phyloP scores from a whole-genome alignment of 2,888 invertebrate species.

The Leucania comma region DNA sequence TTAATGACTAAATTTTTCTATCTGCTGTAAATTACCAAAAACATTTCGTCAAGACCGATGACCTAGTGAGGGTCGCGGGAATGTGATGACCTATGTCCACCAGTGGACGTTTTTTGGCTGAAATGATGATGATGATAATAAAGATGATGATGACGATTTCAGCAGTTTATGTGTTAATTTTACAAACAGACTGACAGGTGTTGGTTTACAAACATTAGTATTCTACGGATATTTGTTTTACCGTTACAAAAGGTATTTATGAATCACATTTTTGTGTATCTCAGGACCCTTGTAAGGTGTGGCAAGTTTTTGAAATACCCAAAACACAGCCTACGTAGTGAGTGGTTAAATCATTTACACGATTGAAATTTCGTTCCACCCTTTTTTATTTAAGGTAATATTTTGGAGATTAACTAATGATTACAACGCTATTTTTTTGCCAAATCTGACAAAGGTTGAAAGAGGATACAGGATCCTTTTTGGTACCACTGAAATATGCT shows the following conservation, averaged over 20 bases:
- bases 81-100: too few species aligned
- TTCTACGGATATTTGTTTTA: slow-evolving; percentile 41
- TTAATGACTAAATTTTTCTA: neutral
- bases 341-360: slow-evolving; percentile 19
- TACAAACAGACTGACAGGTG: neutral
- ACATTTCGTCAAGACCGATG: neutral
- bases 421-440: neutral
- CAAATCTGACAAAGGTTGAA: neutral
- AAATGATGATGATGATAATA: too few species aligned
- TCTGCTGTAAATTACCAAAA: neutral
- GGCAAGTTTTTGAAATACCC: slow-evolving; percentile 31
- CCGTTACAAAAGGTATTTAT: slow-evolving; percentile 68
- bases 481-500: neutral
- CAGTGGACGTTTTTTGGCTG: too few species aligned
- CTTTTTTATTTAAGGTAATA: neutral
- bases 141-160: neutral
- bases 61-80: too few species aligned
- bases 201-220: neutral
- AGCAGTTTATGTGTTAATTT: neutral
- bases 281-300: slow-evolving; percentile 50
- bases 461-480: neutral
- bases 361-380: neutral
- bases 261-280: slow-evolving; percentile 62
- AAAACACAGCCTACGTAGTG: slow-evolving; percentile 25
- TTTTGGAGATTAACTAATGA: slow-evolving; percentile 11